Base-by-base conservation (phyloP, 1,140 invertebrate genomes). In the Lutraria rhynchaena region DNA sequence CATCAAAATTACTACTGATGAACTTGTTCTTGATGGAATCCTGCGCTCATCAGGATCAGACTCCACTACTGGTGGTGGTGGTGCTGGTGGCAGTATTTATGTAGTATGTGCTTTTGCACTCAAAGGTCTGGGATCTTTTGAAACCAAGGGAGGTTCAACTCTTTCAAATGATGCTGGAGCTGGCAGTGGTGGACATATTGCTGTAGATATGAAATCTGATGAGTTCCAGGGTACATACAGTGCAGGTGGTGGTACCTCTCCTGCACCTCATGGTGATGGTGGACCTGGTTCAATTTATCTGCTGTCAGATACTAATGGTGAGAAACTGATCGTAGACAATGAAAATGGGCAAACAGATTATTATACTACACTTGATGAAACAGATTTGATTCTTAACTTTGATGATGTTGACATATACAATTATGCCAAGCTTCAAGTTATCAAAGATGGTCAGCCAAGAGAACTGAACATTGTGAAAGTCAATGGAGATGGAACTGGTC, bases 141-240 rank as follows among this genome's bases (percentile, higher is more conserved):
- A 81, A 53, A 78, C 81, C 35, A 82, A 74, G 71, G 89, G 89
- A 44, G 89, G 89, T 17, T 80, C 83, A 70, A 70, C 83, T 22
- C 78, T 63, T 37, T 61, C 33, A 29, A 29, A 35, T 5, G 55
- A 75, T 24, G 76, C 81, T 35, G 89, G 89, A 29, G 89, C 83
- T 58, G 89, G 89, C 4, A 89, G 89, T 82, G 89, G 87, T 31
- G 89, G 89, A 11, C 82, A 88, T 49, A 88, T 89, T 57, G 89
- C 87, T 57, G 81, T 86, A 19, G 74, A 85, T 24, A 74, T 86
- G 60, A 71, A 81, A 37, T 58, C 37, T 2, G 84, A 85, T 78
- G 31, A 65, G 24, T 85, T 70, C 83, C 73, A 82, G 49, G 88
- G 88, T 9, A 83, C 65, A 51, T 88, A 67, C 58, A 71, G 58